A percentile compares a stretch with the other conserved stretches of the same genome.
Evolutionary conservation across 2,888 invertebrate species (phyloP).

Genomic region (Heteropelma amictum): DNA sequence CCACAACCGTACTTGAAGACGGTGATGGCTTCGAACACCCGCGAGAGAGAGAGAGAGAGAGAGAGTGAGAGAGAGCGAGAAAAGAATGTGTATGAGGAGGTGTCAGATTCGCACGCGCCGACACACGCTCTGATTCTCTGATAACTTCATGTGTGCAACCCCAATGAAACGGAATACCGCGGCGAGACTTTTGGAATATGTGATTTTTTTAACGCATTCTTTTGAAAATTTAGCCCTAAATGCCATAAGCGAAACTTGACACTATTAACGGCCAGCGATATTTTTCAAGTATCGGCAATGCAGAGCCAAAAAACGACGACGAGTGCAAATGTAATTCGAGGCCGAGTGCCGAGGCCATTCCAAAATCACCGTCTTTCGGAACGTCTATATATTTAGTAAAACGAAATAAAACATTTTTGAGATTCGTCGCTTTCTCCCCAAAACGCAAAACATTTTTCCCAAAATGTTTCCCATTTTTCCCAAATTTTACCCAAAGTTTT

Average conservation of each 20-base stretch:
- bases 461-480: no score
- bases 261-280: not conserved
- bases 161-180: slow-evolving; percentile 49
- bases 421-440: no score
- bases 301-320: no score
- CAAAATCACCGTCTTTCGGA: no score
- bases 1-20: slow-evolving; percentile 23
- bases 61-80: not conserved
- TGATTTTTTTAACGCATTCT: not conserved
- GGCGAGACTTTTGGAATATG: slow-evolving; percentile 33
- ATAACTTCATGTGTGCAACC: slow-evolving; percentile 46
- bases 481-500: no score
- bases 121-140: slow-evolving; percentile 50
- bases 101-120: slow-evolving; percentile 48
- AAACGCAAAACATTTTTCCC: no score
- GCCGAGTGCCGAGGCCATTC: no score
- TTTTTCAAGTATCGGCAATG: not conserved
- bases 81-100: slow-evolving; percentile 16
- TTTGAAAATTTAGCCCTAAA: not conserved
- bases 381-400: no score
- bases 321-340: no score
- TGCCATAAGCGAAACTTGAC: not conserved
- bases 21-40: slow-evolving; percentile 24
- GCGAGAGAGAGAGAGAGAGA: slow-evolving; percentile 21
- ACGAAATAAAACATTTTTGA: no score